A percentile compares a stretch with the other conserved stretches of the same genome.
phyloP scores from a whole-genome alignment of 2,888 invertebrate genomes.

The Xestia ashworthii region DNA sequence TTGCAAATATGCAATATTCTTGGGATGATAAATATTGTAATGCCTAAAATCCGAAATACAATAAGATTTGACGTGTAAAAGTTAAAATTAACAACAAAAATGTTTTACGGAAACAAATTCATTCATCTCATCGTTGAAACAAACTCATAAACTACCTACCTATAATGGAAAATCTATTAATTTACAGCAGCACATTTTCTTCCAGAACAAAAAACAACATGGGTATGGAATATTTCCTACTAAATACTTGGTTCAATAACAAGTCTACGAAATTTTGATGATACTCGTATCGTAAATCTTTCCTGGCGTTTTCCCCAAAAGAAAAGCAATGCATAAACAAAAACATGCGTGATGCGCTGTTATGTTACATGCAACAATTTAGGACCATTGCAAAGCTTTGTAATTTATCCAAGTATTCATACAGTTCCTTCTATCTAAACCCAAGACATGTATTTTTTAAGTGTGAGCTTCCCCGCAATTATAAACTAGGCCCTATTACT shows the following conservation, averaged over 20 bases:
- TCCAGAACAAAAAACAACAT: not conserved
- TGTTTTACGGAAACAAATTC: not conserved
- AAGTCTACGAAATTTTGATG: constrained; percentile 12
- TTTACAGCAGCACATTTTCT: not conserved
- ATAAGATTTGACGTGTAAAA: not conserved
- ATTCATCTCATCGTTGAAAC: not conserved
- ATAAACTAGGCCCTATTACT: not conserved
- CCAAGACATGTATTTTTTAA: not conserved
- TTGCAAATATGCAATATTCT: no score
- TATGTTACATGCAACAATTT: not conserved
- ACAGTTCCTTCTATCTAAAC: not conserved
- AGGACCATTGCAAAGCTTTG: not conserved
- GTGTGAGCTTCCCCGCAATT: not conserved
- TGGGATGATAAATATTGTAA: not conserved
- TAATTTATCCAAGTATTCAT: not conserved
- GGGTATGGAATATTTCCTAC: not conserved
- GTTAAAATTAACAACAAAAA: not conserved
- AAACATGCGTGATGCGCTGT: not conserved
- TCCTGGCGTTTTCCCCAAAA: constrained; percentile 1
- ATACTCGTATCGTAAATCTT: constrained; percentile 2
- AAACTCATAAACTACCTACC: not conserved
- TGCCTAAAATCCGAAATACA: not conserved
- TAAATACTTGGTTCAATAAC: not conserved
- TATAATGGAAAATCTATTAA: not conserved
- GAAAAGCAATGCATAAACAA: constrained; percentile 18